Evolutionary conservation across 2,888 invertebrate species (phyloP).

Genomic region (Drosophila prostipennis): DNA sequence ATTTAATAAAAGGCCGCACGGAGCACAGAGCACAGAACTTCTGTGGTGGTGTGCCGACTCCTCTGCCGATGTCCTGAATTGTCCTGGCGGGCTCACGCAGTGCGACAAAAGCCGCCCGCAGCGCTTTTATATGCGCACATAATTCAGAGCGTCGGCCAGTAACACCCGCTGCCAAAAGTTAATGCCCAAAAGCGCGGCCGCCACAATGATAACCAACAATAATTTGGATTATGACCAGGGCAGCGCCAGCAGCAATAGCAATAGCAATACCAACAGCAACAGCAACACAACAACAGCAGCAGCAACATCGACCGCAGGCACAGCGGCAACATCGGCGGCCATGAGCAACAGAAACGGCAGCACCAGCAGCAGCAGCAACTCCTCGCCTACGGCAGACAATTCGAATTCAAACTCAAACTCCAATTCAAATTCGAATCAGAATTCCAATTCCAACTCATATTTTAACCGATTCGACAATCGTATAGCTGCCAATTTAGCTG

Average conservation of each 20-base stretch:
- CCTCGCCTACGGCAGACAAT: slow-evolving; percentile 63
- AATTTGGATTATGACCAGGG: slow-evolving; percentile 82
- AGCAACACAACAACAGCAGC: slow-evolving; percentile 22
- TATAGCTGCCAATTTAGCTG: slow-evolving; percentile 79
- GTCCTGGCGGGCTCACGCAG: slow-evolving; percentile 62
- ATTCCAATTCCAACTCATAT: slow-evolving; percentile 65
- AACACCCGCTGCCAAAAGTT: slow-evolving; percentile 72
- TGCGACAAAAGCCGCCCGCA: slow-evolving; percentile 76
- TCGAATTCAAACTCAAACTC: slow-evolving; percentile 56
- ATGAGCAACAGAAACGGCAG: slow-evolving; percentile 52
- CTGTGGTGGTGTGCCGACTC: slow-evolving; percentile 13
- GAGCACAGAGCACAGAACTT: slow-evolving; percentile 6
- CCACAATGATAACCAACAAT: slow-evolving; percentile 83
- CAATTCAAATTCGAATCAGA: slow-evolving; percentile 44
- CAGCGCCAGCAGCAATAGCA: slow-evolving; percentile 34
- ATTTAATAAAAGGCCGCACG: slow-evolving; percentile 65
- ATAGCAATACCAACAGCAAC: background rate
- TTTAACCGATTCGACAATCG: slow-evolving; percentile 82
- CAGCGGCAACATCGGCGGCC: slow-evolving; percentile 22
- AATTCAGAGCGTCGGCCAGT: slow-evolving; percentile 63
- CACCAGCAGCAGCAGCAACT: slow-evolving; percentile 69
- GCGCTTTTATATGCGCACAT: slow-evolving; percentile 77
- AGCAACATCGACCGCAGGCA: slow-evolving; percentile 17
- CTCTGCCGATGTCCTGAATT: slow-evolving; percentile 31
- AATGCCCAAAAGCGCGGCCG: slow-evolving; percentile 66